Conservation (phyloP, 2,888 invertebrate species). For the Plebejus anna region DNA sequence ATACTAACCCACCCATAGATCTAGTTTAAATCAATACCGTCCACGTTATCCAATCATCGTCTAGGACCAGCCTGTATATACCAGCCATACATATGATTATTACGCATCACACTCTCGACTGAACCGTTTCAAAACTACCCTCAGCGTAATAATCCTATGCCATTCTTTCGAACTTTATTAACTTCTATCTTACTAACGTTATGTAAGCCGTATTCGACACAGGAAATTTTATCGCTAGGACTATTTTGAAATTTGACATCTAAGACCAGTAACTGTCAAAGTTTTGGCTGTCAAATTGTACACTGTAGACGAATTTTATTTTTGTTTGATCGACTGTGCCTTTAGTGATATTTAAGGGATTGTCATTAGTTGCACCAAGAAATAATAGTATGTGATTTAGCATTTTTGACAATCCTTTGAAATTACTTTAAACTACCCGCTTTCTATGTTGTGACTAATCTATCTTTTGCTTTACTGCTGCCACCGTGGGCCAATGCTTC, state of each 20-base stretch:
- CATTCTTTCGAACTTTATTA: constrained; percentile 32
- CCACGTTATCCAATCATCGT: constrained; percentile 46
- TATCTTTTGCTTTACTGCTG: constrained; percentile 75
- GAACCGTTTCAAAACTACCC: not conserved
- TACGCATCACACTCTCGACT: not conserved
- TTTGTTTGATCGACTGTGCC: not conserved
- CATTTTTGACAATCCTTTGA: constrained; percentile 51
- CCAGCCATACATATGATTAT: not conserved
- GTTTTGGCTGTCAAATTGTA: not conserved
- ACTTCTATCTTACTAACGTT: constrained; percentile 51
- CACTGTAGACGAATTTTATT: not conserved
- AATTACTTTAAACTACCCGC: constrained; percentile 51
- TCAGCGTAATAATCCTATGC: not conserved
- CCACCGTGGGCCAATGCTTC: constrained; percentile 71
- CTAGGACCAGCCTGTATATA: constrained; percentile 29
- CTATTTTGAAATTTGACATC: not conserved
- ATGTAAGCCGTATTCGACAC: constrained; percentile 37
- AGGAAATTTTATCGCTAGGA: not conserved
- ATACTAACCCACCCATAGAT: constrained; percentile 85
- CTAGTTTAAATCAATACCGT: constrained; percentile 66
- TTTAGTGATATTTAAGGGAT: constrained; percentile 50
- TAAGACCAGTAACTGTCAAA: not conserved
- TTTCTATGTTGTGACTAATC: constrained; percentile 72
- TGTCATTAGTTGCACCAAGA: constrained; percentile 42
- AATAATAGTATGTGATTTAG: constrained; percentile 34